Conservation (phyloP, 2,888 invertebrate species). For the Horisme vitalbata region DNA sequence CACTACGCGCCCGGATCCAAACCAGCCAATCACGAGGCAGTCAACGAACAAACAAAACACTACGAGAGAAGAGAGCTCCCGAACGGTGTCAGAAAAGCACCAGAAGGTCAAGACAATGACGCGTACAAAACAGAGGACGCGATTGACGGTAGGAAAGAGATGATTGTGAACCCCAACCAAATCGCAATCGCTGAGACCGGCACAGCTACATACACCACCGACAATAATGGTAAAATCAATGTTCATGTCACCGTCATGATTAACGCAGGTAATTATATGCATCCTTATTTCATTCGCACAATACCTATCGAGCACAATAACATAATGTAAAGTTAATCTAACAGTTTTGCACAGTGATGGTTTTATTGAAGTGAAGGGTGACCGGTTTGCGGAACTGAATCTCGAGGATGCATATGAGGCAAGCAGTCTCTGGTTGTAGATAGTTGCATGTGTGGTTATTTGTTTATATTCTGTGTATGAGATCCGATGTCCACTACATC, state of each 20-base stretch:
- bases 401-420: conserved; percentile 82
- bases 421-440: conserved; percentile 62
- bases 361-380: conserved; percentile 56
- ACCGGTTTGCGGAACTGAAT: conserved; percentile 58
- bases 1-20: conserved; percentile 69
- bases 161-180: conserved; percentile 71
- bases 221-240: conserved; percentile 93
- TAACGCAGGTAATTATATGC: conserved; percentile 86
- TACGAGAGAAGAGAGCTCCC: conserved; percentile 62
- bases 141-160: conserved; percentile 83
- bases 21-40: conserved; percentile 40
- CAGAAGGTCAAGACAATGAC: conserved; percentile 92
- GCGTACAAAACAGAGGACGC: conserved; percentile 84
- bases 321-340: conserved; percentile 62
- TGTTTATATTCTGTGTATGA: conserved; percentile 27
- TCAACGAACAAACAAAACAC: conserved; percentile 53
- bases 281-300: conserved; percentile 64
- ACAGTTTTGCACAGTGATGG: conserved; percentile 77
- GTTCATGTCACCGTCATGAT: conserved; percentile 94
- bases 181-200: conserved; percentile 78
- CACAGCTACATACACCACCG: conserved; percentile 85
- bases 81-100: conserved; percentile 85
- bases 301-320: conserved; percentile 48
- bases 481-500: conserved; percentile 10
- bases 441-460: conserved; percentile 47